These are phyloP conservation scores for Galleria mellonella DNA, from an alignment of 1,140 invertebrate species.

Conservation along the genomic window DNA sequence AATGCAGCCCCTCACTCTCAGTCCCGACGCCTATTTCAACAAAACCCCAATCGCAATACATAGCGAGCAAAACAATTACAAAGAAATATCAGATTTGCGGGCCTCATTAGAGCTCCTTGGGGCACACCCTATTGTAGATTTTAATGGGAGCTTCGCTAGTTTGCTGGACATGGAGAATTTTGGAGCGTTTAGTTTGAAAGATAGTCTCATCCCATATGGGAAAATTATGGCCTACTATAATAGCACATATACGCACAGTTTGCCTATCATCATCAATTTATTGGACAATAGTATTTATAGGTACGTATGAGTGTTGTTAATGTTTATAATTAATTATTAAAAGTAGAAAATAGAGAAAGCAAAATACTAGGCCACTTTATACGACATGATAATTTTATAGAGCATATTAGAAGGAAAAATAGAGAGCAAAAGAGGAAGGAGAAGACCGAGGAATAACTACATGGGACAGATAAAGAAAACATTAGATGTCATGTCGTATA, in stretches of 20 bases:
- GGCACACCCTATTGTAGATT: conserved; percentile 70
- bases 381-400: too few relatives aligned
- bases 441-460: too few relatives aligned
- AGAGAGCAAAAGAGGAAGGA: too few relatives aligned
- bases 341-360: too few relatives aligned
- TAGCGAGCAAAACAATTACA: conserved; percentile 53
- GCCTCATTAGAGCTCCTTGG: conserved; percentile 59
- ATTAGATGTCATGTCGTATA: too few relatives aligned
- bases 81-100: conserved; percentile 50
- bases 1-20: conserved; percentile 77
- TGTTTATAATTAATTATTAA: not conserved
- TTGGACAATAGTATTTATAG: conserved; percentile 83
- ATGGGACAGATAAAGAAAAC: too few relatives aligned
- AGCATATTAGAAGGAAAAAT: too few relatives aligned
- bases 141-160: conserved; percentile 79
- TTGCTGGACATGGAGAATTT: conserved; percentile 78
- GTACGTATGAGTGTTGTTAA: conserved; percentile 42
- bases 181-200: conserved; percentile 78
- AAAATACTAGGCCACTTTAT: too few relatives aligned
- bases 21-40: conserved; percentile 70
- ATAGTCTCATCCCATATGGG: conserved; percentile 69
- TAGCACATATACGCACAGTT: conserved; percentile 84
- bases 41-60: conserved; percentile 68
- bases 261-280: conserved; percentile 85
- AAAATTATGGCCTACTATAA: conserved; percentile 82